Base-by-base conservation (phyloP, 2,888 invertebrate genomes). In the Oxyteleia sp. region DNA sequence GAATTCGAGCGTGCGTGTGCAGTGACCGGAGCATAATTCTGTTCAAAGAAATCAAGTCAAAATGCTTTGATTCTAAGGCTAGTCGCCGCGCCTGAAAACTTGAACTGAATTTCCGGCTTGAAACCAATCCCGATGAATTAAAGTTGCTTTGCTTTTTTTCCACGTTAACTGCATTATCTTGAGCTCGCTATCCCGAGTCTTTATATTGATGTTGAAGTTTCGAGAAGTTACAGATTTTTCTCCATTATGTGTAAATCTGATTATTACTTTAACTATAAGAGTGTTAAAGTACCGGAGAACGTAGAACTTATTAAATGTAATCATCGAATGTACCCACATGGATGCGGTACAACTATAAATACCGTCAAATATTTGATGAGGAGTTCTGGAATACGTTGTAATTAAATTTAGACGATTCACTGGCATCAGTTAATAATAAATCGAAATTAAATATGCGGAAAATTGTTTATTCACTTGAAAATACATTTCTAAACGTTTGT, bases 161-260 rank as follows among this genome's bases (percentile, higher is more conserved):
- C 7, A 66, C 66, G 75, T 47, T 57, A 75, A 64, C 18, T 57
- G 41, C 13, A 59, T 74, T 74, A 64, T 64, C 35, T 64, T 57
- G 47, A 57, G 45, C 23, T 13, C 15, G 18, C 32, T 47, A 61
- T 51, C 29, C 20, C 10, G 26, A 35, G 32, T 45, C 43, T 49
- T 59, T 38, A 51, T 61, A 61, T 72, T 72, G 29, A 49, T 51
- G 29, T 15, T 18, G 61, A 72, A 72, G 59, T 49, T 38, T 49
- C 35, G 47, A 71, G 38, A 59, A 47, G 23, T 59, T 49, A 43
- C 43, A 71, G 32, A 57, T 59, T 71, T 59, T 47, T 49, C 57
- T 59, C 47, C 59, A 71, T 71, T 71, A 71, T 16, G 59, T 57
- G 47, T 57, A 51, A 69, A 57, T 69, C 57, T 49, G 23, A 51